Evolutionary conservation across 1,140 invertebrate genomes (phyloP), one percentile per base, ranked within the genome.

Genomic region (Drosophila asahinai): DNA sequence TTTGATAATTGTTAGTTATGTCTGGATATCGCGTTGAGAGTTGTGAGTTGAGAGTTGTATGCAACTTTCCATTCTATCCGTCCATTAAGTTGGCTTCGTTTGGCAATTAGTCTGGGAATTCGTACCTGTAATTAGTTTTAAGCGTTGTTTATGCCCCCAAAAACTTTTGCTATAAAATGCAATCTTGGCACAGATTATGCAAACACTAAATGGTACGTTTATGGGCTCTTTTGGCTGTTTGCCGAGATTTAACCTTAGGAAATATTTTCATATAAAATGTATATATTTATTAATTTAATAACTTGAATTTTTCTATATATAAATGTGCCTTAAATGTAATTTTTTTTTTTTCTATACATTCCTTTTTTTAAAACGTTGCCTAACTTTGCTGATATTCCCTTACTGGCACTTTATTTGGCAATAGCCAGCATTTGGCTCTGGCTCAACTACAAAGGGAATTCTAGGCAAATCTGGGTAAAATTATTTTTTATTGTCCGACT

Each of bases 1-100:
- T 77, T 60, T 66, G 61, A 54, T 86, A 79, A 82, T 82, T 86
- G 76, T 70, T 66, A 52, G 70, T 48, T 73, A 70, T 64, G 58
- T 48, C 62, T 61, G 17, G 40, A 59, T 61, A 64, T 64, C 55
- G 45, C 60, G 40, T 30, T 38, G 49, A 49, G 11, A 30, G 49
- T 45, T 14, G 14, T 45, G 47, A 40, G 59, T 22, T 60, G 14
- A 49, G 47, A 40, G 59, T 36, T 60, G 27, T 40, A 11, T 19
- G 38, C 25, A 52, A 55, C 55, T 77, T 81, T 63, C 19, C 43
- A n/a, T 48, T 48, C 63, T 61, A 54, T 45, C 38, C 30, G 14
- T 22, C 38, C 43, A 42, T 51, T 62, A 40, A 51, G 40, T 77
- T 67, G 70, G 27, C 64, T 78, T 62, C 49, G 9, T 27, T 54